Base-by-base conservation (phyloP, 2,888 invertebrate genomes). In the Cryptophagus acutangulus region DNA sequence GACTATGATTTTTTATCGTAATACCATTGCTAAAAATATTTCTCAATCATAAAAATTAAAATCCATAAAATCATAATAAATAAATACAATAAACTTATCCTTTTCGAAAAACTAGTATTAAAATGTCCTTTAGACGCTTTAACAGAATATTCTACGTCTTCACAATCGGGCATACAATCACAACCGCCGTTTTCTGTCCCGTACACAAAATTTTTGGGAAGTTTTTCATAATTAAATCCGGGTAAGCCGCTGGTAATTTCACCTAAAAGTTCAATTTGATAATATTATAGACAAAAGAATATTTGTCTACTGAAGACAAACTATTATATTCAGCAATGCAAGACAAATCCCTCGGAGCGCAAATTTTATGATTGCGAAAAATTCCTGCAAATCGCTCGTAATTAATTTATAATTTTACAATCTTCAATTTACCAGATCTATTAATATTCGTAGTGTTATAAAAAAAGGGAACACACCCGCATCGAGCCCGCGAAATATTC, bases 151-250 rank as follows among this genome's bases (percentile, higher is more conserved):
- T 73, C 72, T 51, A 74, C 75, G 37, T 77, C 70, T 48, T 78
- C 75, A 49, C 84, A 84, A 52, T 81, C 80, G 0, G 81, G 77
- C 37, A 78, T 56, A 49, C 84, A 84, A 20, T 66, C 56, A 33
- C 77, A 78, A 5, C 62, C 56, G 35, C 51, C 51, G 5, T 42
- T 17, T 2, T 44, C 37, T 9, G 43, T 12, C n/a, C n/a, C n/a
- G n/a, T n/a, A n/a, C n/a, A n/a, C n/a, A n/a, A n/a, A n/a, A n/a
- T n/a, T n/a, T n/a, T n/a, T n/a, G 20, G 34, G 18, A 17, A 38
- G n/a, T 4, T 37, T 26, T 13, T 24, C 18, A 46, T 40, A 12
- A 35, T 40, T 33, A 57, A 43, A 17, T 28, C 70, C 68, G 1
- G 74, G 74, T 51, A 72, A 55, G 2, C 73, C 71, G 3, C 68